phyloP scores from a whole-genome alignment of 2,797 vertebrate species.

The Oryzias sinensis region DNA sequence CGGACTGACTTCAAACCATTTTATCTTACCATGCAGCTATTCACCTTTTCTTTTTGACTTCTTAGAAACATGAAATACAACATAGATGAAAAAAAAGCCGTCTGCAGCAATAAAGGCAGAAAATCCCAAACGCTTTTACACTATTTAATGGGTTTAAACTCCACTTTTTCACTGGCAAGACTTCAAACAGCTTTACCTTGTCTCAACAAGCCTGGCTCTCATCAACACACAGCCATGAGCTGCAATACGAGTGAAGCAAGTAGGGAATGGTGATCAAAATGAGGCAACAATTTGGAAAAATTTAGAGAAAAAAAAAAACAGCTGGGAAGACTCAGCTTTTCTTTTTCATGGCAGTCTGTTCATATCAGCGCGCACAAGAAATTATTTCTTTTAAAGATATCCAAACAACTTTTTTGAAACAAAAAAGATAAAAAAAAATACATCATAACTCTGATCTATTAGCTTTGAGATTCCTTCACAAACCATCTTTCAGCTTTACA shows the following conservation, averaged over 20 bases:
- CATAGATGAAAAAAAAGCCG: conserved; percentile 16
- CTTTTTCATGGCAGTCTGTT: not conserved
- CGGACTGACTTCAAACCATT: not conserved
- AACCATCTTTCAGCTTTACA: too few species aligned
- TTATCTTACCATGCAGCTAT: conserved; percentile 41
- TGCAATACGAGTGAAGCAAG: conserved; percentile 7
- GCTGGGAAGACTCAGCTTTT: not conserved
- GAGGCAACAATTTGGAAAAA: conserved; percentile 9
- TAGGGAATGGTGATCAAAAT: conserved; percentile 13
- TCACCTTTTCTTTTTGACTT: conserved; percentile 31
- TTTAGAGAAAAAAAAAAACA: not conserved
- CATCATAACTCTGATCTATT: too few species aligned
- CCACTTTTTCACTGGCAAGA: conserved; percentile 51
- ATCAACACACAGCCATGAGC: conserved; percentile 39
- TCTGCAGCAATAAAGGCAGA: conserved; percentile 33
- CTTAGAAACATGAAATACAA: conserved; percentile 26
- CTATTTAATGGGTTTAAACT: conserved; percentile 48
- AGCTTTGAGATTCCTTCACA: too few species aligned
- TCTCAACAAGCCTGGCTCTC: conserved; percentile 54
- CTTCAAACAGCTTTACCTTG: conserved; percentile 59
- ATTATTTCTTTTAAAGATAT: conserved; percentile 2
- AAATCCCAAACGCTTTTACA: conserved; percentile 40
- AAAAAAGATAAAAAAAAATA: too few species aligned
- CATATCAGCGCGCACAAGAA: not conserved
- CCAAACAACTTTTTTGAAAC: too few species aligned